Conservation (phyloP, 2,113 vertebrate genomes). For the Neolamprologus falcicula region DNA sequence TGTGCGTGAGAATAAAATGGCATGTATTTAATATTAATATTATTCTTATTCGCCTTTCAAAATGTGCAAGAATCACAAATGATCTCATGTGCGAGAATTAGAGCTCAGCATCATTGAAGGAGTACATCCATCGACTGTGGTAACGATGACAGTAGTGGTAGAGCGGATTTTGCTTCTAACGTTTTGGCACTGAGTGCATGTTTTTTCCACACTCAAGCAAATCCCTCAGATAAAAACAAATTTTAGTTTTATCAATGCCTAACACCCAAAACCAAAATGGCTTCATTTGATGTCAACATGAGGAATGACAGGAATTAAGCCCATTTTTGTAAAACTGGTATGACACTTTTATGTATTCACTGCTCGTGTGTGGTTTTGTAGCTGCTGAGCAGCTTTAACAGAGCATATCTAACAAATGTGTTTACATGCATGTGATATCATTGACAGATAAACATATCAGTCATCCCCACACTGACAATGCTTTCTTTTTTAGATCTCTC, state of each 20-base stretch:
- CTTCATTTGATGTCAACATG: not conserved
- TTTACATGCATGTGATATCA: not conserved
- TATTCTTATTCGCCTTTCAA: not conserved
- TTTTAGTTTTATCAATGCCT: slow-evolving; percentile 27
- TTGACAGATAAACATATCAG: not conserved
- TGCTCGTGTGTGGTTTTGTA: not conserved
- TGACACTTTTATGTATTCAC: not conserved
- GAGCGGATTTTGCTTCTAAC: not conserved
- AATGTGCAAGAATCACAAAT: not conserved
- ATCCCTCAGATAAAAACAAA: slow-evolving; percentile 11
- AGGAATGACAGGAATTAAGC: not conserved
- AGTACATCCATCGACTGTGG: slow-evolving; percentile 10
- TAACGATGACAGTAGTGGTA: not conserved
- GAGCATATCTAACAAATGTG: not conserved
- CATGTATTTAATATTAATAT: not conserved
- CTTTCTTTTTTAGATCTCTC: not conserved
- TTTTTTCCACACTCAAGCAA: not conserved
- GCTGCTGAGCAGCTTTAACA: not conserved
- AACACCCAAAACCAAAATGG: not conserved
- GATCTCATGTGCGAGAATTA: not conserved
- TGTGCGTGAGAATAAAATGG: not conserved
- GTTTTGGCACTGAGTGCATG: not conserved
- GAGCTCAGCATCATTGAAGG: slow-evolving; percentile 7
- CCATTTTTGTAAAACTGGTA: not conserved
- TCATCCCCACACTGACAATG: not conserved